Evolutionary conservation across 2,797 vertebrate species (phyloP).

Genomic region (Labeo calbasu): DNA sequence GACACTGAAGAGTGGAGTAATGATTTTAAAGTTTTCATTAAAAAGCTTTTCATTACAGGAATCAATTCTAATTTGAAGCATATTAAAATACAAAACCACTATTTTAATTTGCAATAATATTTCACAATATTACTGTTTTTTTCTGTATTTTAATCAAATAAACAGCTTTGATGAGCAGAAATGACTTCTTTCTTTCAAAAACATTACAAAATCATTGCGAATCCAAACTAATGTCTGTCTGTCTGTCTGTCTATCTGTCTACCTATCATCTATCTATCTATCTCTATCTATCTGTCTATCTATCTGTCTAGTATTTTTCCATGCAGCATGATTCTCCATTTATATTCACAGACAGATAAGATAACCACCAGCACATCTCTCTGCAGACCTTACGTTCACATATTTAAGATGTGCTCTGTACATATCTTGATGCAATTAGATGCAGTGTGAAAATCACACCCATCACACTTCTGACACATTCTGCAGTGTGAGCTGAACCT

Average conservation of each 20-base stretch:
- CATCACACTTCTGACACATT: conserved; percentile 46
- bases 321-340: neutral
- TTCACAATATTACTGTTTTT: no score
- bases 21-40: no score
- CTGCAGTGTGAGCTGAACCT: conserved; percentile 5
- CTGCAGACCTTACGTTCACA: neutral
- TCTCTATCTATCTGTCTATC: neutral
- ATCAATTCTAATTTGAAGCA: no score
- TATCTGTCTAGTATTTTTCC: neutral
- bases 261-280: no score
- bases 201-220: no score
- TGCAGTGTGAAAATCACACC: conserved; percentile 31
- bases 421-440: conserved; percentile 47
- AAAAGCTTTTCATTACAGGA: no score
- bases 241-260: neutral
- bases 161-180: no score
- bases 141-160: no score
- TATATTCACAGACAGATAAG: neutral
- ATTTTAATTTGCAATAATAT: no score
- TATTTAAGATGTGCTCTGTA: conserved; percentile 23
- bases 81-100: no score
- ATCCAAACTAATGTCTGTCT: neutral
- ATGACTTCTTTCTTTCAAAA: no score
- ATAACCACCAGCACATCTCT: neutral
- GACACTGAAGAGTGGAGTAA: no score